Conservation (phyloP, 2,113 vertebrate species). For the Tragelaphus imberbis region DNA sequence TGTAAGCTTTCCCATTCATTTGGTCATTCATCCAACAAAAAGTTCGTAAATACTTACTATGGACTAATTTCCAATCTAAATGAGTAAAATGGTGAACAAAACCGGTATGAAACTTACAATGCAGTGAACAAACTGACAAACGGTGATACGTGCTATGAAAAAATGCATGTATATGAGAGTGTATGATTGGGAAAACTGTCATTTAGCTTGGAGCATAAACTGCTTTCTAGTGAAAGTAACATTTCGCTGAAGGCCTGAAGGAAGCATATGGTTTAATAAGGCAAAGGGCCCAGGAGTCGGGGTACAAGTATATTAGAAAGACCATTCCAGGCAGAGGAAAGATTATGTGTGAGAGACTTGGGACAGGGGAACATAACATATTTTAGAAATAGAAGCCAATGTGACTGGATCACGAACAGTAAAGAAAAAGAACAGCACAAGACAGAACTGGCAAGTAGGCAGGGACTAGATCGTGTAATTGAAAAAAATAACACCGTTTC, state of each 20-base stretch:
- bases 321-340: neutral
- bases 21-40: neutral
- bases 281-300: neutral
- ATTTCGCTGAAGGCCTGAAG: slow-evolving; percentile 5
- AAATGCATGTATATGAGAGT: neutral
- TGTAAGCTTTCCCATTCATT: neutral
- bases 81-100: neutral
- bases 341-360: neutral
- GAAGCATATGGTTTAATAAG: slow-evolving; percentile 5
- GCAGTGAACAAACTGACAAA: neutral
- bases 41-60: neutral
- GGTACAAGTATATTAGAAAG: neutral
- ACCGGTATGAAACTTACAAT: neutral
- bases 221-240: neutral
- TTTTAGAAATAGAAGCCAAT: neutral
- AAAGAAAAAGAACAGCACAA: neutral
- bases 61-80: neutral
- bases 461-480: neutral
- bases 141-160: neutral
- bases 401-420: neutral
- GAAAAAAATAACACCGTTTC: neutral
- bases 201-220: neutral
- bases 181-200: neutral
- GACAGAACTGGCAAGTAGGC: neutral
- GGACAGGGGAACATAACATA: neutral